Evolutionary conservation across 2,113 vertebrate species (phyloP), one percentile per base, ranked within the genome.

Genomic region (Apodemus speciosus): DNA sequence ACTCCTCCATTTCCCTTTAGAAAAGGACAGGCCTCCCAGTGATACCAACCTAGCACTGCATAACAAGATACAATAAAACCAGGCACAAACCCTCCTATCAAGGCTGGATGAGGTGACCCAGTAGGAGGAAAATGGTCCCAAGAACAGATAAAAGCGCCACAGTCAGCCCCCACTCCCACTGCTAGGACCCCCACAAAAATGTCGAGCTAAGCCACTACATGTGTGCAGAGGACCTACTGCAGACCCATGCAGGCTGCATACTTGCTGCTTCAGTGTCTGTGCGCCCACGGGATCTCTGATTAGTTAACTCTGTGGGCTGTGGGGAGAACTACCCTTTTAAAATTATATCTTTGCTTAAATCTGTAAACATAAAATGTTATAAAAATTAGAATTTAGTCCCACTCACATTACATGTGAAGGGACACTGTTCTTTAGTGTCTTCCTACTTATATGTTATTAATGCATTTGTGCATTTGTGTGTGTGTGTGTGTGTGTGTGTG

Each of bases 331-430:
- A 13, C 30, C 23, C 27, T 93, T 86, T 89, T 69, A 16, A 88
- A 94, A 71, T 32, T 81, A 38, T 20, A 46, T 75, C 88, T 93
- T 90, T 75, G 53, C 73, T 92, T 62, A 58, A 93, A 73, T 76
- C 40, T 90, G 32, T n/a, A 38, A 43, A 68, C 32, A 77, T 18
- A 83, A 90, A 96, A 79, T 69, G n/a, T 35, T 85, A 94, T 86
- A 92, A 73, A 51, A 51, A 51, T 51, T 51, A 56, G 27, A 72
- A 89, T 88, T 96, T 92, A 72, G 46, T 66, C n/a, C 72, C 35
- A 73, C 69, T 35, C 18, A 88, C 56, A 89, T 73, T 38, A 87
- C 43, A 66, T 71, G 35, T 72, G 46, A 43, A 91, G 51, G 79
- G 43, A 66, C 46, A 49, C 11, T 56, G 3, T 40, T 80, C 64